phyloP scores from a whole-genome alignment of 2,113 vertebrate species.

The Seriola dumerili region DNA sequence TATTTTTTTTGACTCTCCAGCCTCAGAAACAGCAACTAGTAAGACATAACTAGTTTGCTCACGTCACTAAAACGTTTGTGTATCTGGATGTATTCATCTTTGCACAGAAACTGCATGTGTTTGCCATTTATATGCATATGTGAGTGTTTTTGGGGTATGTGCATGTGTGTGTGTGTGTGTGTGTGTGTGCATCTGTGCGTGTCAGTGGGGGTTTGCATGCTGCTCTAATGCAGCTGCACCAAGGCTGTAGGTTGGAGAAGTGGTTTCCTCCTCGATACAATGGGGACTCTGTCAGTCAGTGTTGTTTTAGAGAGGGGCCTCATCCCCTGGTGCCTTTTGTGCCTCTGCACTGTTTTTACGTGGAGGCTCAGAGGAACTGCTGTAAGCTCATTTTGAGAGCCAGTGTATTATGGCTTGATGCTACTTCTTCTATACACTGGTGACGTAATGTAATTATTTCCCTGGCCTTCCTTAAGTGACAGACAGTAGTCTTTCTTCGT shows the following conservation, averaged over 20 bases:
- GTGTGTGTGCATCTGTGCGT: slow-evolving; percentile 46
- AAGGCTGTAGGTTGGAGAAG: slow-evolving; percentile 62
- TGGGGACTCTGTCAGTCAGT: slow-evolving; percentile 78
- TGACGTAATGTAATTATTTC: slow-evolving; percentile 27
- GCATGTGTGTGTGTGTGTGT: slow-evolving; percentile 22
- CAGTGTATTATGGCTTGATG: slow-evolving; percentile 1
- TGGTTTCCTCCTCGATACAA: slow-evolving; percentile 82
- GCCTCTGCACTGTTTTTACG: slow-evolving; percentile 39
- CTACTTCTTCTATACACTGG: neutral
- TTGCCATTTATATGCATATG: slow-evolving; percentile 37
- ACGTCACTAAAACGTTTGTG: neutral
- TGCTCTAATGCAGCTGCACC: slow-evolving; percentile 70
- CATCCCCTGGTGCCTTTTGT: slow-evolving; percentile 79
- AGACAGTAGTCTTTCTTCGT: too few relatives aligned
- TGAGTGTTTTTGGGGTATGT: slow-evolving; percentile 1
- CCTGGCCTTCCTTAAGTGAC: neutral
- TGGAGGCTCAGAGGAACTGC: slow-evolving; percentile 45
- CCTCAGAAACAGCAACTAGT: neutral
- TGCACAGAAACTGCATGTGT: slow-evolving; percentile 27
- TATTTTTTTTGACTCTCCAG: neutral
- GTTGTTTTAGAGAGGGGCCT: slow-evolving; percentile 84
- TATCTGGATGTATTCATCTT: slow-evolving; percentile 7
- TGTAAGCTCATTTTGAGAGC: slow-evolving; percentile 47
- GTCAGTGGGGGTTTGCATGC: slow-evolving; percentile 48
- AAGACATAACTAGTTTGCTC: neutral